Conservation (phyloP, 23 tunicate genomes). For the Styela plicata region DNA sequence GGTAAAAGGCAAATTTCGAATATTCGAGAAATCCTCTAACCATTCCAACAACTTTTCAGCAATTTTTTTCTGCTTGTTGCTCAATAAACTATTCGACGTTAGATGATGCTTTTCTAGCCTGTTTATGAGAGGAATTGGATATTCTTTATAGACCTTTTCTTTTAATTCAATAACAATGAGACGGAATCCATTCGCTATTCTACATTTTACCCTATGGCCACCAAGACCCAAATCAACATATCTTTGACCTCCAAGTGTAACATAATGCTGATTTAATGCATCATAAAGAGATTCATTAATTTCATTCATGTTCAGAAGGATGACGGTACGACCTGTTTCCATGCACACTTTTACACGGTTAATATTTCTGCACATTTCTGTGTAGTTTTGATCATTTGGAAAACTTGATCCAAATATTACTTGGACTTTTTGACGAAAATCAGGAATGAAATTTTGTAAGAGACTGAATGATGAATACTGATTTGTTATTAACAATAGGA, state of each 20-base stretch:
- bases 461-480: constrained; percentile 50
- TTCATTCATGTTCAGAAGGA: constrained; percentile 56
- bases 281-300: constrained; percentile 78
- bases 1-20: constrained; percentile 13
- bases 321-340: constrained; percentile 69
- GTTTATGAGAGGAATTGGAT: constrained; percentile 75
- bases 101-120: constrained; percentile 70
- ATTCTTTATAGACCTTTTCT: constrained; percentile 62
- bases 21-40: constrained; percentile 30
- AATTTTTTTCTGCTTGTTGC: constrained; percentile 6
- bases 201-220: constrained; percentile 73
- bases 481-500: constrained; percentile 52
- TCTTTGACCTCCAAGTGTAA: constrained; percentile 70
- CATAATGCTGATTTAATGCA: constrained; percentile 83
- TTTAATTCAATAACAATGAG: constrained; percentile 66
- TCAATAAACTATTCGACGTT: constrained; percentile 46
- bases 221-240: constrained; percentile 81
- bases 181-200: constrained; percentile 41
- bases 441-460: constrained; percentile 19
- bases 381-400: constrained; percentile 67
- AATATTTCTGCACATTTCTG: constrained; percentile 69
- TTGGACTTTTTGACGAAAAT: constrained; percentile 29
- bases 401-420: constrained; percentile 84
- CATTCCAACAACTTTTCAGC: constrained; percentile 26
- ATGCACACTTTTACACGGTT: constrained; percentile 74